Conservation (phyloP, 2,797 vertebrate genomes). For the Chiroxiphia lanceolata region DNA sequence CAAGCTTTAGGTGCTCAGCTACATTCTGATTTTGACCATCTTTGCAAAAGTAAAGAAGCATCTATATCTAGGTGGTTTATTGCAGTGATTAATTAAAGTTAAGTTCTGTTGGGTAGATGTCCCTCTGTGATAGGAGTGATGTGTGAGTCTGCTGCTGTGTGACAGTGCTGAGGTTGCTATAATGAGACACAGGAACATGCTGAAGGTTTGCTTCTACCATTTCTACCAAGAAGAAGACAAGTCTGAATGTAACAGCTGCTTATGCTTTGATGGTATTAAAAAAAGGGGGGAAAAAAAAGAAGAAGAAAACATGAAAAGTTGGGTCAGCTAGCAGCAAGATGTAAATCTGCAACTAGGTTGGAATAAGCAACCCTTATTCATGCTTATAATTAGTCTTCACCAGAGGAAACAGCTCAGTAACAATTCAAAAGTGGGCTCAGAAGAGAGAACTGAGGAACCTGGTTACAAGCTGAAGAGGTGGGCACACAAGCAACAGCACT, state of each 20-base stretch:
- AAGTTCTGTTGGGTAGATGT: background rate
- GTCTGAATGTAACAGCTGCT: background rate
- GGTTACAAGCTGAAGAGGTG: background rate
- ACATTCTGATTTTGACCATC: background rate
- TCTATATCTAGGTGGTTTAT: background rate
- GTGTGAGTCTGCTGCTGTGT: accelerated
- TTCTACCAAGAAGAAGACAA: background rate
- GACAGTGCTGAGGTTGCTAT: background rate
- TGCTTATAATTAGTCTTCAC: background rate
- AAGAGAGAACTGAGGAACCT: background rate
- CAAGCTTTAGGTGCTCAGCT: background rate
- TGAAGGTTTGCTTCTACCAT: background rate
- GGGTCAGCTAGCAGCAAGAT: background rate
- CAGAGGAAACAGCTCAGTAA: background rate
- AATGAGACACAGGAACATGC: background rate
- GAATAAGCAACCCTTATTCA: background rate
- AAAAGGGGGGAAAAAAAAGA: no score
- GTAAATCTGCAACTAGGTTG: background rate
- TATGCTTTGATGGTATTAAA: background rate
- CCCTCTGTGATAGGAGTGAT: accelerated
- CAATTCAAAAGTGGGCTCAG: background rate
- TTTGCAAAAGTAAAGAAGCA: background rate
- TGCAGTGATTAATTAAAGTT: background rate
- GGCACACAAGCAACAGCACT: background rate
- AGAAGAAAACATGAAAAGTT: background rate